Evolutionary conservation across 1,140 invertebrate species (phyloP).

Genomic region (Ostrea denselamellosa): DNA sequence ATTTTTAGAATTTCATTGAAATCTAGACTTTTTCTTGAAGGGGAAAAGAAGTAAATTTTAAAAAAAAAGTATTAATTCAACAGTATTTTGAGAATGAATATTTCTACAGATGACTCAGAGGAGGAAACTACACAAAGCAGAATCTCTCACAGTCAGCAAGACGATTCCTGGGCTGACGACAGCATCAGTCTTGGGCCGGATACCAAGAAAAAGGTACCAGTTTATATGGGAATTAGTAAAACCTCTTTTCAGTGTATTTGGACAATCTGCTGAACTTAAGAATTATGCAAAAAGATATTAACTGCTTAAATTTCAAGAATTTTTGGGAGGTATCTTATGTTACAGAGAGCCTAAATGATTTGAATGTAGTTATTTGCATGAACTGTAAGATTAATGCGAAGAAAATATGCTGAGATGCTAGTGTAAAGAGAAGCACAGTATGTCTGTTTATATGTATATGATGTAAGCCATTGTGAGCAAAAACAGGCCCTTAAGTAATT

Average conservation of each 20-base stretch:
- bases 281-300: no score
- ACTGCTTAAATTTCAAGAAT: no score
- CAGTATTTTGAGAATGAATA: not conserved
- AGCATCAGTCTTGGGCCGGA: constrained; percentile 32
- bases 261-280: not conserved
- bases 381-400: no score
- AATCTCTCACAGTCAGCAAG: not conserved
- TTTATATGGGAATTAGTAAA: not conserved
- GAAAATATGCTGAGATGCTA: no score
- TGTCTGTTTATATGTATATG: no score
- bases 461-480: no score
- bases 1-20: not conserved
- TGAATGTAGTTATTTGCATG: no score
- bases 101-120: constrained; percentile 1
- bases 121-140: constrained; percentile 27
- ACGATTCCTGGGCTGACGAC: constrained; percentile 38
- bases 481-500: no score
- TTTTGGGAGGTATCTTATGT: no score
- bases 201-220: constrained; percentile 41
- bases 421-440: no score
- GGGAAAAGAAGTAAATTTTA: not conserved
- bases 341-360: no score
- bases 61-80: not conserved
- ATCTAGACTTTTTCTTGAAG: not conserved
- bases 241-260: not conserved